Conservation (phyloP, 2,797 vertebrate species). For the Crax fasciolata region DNA sequence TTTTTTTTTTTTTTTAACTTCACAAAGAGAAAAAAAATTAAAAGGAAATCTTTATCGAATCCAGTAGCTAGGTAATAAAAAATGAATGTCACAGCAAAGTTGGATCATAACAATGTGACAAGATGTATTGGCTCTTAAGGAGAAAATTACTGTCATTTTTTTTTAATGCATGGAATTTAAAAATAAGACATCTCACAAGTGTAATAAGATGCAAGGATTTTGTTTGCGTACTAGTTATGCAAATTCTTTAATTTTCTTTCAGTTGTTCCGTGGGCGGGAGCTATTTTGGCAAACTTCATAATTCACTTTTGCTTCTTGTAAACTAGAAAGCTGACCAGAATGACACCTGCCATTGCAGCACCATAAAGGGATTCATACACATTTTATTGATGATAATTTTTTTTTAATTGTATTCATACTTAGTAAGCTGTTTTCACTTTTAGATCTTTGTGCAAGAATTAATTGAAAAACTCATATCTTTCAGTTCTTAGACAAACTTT, state of each 20-base stretch:
- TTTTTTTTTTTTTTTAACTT: background rate
- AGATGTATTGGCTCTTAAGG: slow-evolving; percentile 1
- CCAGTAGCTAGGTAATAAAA: slow-evolving; percentile 7
- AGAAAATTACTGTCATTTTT: background rate
- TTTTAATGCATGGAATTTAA: background rate
- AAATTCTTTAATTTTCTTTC: background rate
- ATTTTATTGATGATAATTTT: background rate
- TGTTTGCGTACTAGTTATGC: background rate
- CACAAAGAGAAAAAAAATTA: background rate
- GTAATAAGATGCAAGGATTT: background rate
- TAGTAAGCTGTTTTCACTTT: background rate
- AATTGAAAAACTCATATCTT: background rate
- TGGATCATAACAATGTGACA: slow-evolving; percentile 16
- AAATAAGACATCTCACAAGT: background rate
- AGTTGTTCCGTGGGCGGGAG: background rate
- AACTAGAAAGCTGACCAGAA: background rate
- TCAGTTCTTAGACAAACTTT: background rate
- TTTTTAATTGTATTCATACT: background rate
- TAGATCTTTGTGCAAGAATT: background rate
- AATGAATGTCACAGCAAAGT: slow-evolving; percentile 12
- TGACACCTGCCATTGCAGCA: background rate
- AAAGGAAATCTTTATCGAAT: background rate
- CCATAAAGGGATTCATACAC: background rate
- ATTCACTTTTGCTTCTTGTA: background rate
- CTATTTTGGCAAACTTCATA: background rate